Evolutionary conservation across 2,113 vertebrate genomes (phyloP), one percentile per base, ranked within the genome.

Genomic region (Phylloscopus trochiloides): DNA sequence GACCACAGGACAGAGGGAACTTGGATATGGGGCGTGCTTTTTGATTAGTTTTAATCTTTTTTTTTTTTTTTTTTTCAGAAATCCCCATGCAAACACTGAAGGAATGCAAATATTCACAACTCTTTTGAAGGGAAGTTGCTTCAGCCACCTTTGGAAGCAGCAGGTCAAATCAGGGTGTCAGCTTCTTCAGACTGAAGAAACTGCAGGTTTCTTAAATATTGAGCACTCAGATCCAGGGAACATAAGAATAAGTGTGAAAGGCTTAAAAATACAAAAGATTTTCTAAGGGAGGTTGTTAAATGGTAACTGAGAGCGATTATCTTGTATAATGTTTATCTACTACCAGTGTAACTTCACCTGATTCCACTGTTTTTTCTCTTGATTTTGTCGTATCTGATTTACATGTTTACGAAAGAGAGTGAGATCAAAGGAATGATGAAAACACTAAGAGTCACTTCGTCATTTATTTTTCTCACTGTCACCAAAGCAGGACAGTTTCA

Each of bases 401-500:
- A 45, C 57, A 77, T 77, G 24, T 77, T 84, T 59, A 84, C 59
- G 55, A 88, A 83, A 62, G 63, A 85, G 45, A 83, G 25, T 24
- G 66, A 89, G 91, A 95, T 86, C 72, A 94, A 95, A 95, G 86
- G 38, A 83, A 58, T 66, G 63, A 84, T 34, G 72, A 94, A 94
- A 92, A 58, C 68, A 78, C 48, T 31, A 40, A 68, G 63, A 94
- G 48, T 81, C 76, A 55, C 52, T 90, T 74, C 1, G 9, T 84
- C 76, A 78, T 86, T 89, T 96, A 63, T 63, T 89, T 58, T 91
- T 81, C 65, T 83, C 55, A 42, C 71, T 78, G 73, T 81, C 83
- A 89, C 80, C 57, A 88, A 94, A 94, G 72, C 58, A 94, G 86
- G 85, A 84, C 78, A 88, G 91, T 97, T 96, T 88, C 89, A 89